Conservation (phyloP, 2,797 vertebrate genomes). For the Pagetopsis macropterus region DNA sequence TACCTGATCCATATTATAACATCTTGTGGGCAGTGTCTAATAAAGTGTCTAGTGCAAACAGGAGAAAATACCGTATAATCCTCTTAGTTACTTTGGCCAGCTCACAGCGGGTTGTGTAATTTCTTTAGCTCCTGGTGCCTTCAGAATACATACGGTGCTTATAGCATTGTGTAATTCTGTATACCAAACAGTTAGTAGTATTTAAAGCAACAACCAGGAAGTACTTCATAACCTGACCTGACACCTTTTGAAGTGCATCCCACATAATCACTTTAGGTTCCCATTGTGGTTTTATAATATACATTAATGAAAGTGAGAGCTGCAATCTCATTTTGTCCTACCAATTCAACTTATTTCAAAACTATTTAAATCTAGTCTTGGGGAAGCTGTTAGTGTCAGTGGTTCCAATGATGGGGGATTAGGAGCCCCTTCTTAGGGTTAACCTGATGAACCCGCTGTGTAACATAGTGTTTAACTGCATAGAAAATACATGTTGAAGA, state of each 20-base stretch:
- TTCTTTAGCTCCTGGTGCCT: slow-evolving; percentile 40
- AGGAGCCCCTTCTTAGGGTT: neutral
- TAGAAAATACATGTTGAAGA: neutral
- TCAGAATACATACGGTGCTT: slow-evolving; percentile 32
- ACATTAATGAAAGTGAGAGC: neutral
- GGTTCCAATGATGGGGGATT: neutral
- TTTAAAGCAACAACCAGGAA: slow-evolving; percentile 25
- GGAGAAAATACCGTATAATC: slow-evolving; percentile 39
- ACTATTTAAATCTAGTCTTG: neutral
- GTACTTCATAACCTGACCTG: slow-evolving; percentile 5
- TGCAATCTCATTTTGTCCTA: neutral
- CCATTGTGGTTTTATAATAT: neutral
- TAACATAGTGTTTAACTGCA: neutral
- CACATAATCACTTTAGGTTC: neutral
- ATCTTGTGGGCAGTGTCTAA: neutral
- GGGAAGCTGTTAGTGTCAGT: neutral
- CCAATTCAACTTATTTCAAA: neutral
- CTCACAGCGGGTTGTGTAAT: slow-evolving; percentile 33
- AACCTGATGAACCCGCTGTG: too few relatives aligned
- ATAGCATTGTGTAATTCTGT: slow-evolving; percentile 15
- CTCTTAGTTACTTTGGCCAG: slow-evolving; percentile 49
- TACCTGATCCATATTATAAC: neutral
- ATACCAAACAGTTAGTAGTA: neutral
- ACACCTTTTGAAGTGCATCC: neutral
- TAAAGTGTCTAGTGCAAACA: slow-evolving; percentile 5